Evolutionary conservation across 2,888 invertebrate species (phyloP).

Genomic region (Mimumesa dahlbomi): DNA sequence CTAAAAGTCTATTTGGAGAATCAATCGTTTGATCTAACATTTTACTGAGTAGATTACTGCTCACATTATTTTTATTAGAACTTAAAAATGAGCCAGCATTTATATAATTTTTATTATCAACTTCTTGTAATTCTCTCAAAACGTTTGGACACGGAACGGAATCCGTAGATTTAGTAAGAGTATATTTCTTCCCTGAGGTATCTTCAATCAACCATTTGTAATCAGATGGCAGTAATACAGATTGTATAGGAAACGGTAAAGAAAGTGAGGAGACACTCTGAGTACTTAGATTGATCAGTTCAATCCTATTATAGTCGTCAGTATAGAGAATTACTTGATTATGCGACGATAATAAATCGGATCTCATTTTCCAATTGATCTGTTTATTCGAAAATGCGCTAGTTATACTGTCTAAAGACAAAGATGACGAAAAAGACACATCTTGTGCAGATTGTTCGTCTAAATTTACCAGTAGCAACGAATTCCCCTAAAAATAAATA

Average conservation of each 20-base stretch:
- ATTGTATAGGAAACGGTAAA: constrained; percentile 76
- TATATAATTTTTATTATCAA: constrained; percentile 16
- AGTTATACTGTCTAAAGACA: constrained; percentile 73
- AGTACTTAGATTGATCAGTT: constrained; percentile 73
- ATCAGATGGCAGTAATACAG: constrained; percentile 70
- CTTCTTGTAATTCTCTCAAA: constrained; percentile 68
- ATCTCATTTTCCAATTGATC: constrained; percentile 67
- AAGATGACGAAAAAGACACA: constrained; percentile 69
- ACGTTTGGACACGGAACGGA: constrained; percentile 73
- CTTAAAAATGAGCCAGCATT: constrained; percentile 60
- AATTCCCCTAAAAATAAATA: constrained; percentile 48
- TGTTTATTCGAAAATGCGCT: constrained; percentile 61
- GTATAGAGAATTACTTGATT: constrained; percentile 69
- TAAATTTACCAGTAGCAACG: constrained; percentile 72
- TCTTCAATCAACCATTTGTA: constrained; percentile 78
- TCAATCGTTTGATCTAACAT: constrained; percentile 78
- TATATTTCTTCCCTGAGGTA: constrained; percentile 62
- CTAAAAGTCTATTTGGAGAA: constrained; percentile 80
- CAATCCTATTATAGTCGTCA: constrained; percentile 70
- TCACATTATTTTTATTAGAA: constrained; percentile 54
- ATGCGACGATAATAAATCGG: constrained; percentile 64
- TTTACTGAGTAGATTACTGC: constrained; percentile 71
- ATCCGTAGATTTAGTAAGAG: constrained; percentile 67
- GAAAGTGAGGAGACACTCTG: constrained; percentile 70
- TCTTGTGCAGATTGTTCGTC: constrained; percentile 64